A percentile compares a stretch with the other conserved stretches of the same genome.
Evolutionary conservation across 2,888 invertebrate genomes (phyloP).

Genomic region (Clostera curtula): DNA sequence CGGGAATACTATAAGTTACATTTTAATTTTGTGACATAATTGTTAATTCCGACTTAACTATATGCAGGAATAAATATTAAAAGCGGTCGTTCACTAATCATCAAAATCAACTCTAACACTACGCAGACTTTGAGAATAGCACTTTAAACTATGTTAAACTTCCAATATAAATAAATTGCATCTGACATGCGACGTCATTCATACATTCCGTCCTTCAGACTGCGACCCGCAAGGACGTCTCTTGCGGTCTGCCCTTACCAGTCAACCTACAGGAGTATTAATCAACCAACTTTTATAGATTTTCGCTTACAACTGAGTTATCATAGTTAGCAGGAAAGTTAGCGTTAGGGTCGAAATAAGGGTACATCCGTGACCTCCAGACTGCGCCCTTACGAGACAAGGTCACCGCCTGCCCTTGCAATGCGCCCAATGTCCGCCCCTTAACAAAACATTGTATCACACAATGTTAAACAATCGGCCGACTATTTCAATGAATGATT

Average conservation of each 20-base stretch:
- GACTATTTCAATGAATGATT: slow-evolving; percentile 8
- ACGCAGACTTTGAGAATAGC: too few species aligned
- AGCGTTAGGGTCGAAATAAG: slow-evolving; percentile 40
- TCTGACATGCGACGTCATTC: slow-evolving; percentile 15
- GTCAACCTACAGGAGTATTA: slow-evolving; percentile 9
- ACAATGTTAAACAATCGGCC: slow-evolving; percentile 6
- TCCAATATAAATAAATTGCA: slow-evolving; percentile 9
- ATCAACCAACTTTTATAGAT: slow-evolving; percentile 12
- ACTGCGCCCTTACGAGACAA: slow-evolving; percentile 56
- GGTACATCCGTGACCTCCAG: slow-evolving; percentile 68
- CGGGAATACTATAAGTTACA: slow-evolving; percentile 7
- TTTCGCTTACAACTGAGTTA: slow-evolving; percentile 21
- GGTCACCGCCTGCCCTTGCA: slow-evolving; percentile 61
- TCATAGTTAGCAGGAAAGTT: slow-evolving; percentile 23
- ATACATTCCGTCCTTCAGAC: slow-evolving; percentile 26
- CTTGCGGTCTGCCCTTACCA: slow-evolving; percentile 24
- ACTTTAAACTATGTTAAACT: too few species aligned
- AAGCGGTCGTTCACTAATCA: too few species aligned
- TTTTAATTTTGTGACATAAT: too few species aligned
- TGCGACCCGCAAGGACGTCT: slow-evolving; percentile 16
- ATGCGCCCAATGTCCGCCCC: slow-evolving; percentile 34
- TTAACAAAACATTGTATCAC: slow-evolving; percentile 8
- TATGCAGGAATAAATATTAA: too few species aligned
- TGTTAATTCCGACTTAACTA: too few species aligned
- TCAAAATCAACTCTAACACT: too few species aligned